Evolutionary conservation across 1,140 invertebrate genomes (phyloP).

Genomic region (Euura saliciscinereae): DNA sequence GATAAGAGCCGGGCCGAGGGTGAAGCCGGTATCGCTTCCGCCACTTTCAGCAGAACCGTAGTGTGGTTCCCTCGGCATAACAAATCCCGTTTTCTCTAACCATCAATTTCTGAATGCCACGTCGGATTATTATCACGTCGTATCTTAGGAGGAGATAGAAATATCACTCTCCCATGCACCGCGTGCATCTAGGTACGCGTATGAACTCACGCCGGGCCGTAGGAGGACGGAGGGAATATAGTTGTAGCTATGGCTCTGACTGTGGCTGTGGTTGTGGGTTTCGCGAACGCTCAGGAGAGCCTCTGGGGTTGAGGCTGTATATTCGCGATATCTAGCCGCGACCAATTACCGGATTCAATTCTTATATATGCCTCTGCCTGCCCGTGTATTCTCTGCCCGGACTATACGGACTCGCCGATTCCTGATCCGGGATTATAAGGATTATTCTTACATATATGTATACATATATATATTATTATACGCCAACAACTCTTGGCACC

Average conservation of each 20-base stretch:
- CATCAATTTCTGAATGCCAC: slow-evolving; percentile 2
- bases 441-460: neutral
- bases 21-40: no score
- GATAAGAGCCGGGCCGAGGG: no score
- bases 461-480: neutral
- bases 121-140: neutral
- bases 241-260: no score
- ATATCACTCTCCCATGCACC: neutral
- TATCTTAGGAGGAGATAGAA: neutral
- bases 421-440: no score
- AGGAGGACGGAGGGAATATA: neutral
- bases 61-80: neutral
- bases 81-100: slow-evolving; percentile 2
- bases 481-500: neutral
- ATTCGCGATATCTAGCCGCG: neutral
- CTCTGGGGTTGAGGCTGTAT: neutral
- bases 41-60: no score
- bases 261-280: no score
- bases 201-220: neutral
- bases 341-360: neutral
- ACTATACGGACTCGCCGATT: no score
- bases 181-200: neutral
- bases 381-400: no score
- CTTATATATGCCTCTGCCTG: neutral
- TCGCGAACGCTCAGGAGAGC: neutral